Conservation (phyloP, 1,140 invertebrate species). For the Pachypeltis micranthus region DNA sequence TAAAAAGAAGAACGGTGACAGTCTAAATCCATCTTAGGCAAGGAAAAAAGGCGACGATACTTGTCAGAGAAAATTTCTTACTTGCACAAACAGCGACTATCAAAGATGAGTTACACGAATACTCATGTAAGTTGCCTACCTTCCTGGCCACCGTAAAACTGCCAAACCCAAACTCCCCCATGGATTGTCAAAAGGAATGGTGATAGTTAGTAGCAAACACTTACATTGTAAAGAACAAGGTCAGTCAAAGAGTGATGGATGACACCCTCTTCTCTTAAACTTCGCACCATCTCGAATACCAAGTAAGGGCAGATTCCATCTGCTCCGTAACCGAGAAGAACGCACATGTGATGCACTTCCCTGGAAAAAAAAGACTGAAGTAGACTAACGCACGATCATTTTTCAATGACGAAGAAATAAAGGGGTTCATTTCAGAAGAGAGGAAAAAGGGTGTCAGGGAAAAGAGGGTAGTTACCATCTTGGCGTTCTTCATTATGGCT, state of each 20-base stretch:
- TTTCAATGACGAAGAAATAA: neutral
- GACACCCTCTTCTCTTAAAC: constrained; percentile 68
- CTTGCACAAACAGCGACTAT: too few relatives aligned
- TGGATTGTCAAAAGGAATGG: too few relatives aligned
- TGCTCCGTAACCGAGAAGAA: constrained; percentile 90
- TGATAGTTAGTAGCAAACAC: too few relatives aligned
- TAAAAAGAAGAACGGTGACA: too few relatives aligned
- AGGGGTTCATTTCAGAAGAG: neutral
- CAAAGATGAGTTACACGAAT: too few relatives aligned
- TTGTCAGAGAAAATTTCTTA: too few relatives aligned
- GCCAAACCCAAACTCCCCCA: too few relatives aligned
- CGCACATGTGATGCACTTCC: constrained; percentile 94
- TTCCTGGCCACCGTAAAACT: too few relatives aligned
- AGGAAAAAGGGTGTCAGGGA: neutral
- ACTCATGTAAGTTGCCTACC: too few relatives aligned
- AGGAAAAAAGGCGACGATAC: too few relatives aligned
- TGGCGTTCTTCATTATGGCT: neutral
- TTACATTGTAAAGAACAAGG: constrained; percentile 69
- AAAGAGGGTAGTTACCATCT: neutral
- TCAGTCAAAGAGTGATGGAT: constrained; percentile 64
- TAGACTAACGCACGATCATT: neutral
- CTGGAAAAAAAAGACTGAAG: constrained; percentile 32
- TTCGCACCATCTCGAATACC: constrained; percentile 81
- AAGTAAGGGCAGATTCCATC: constrained; percentile 96
- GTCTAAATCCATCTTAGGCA: too few relatives aligned